Conservation (phyloP, 2,797 vertebrate genomes). For the Darevskia mixta region DNA sequence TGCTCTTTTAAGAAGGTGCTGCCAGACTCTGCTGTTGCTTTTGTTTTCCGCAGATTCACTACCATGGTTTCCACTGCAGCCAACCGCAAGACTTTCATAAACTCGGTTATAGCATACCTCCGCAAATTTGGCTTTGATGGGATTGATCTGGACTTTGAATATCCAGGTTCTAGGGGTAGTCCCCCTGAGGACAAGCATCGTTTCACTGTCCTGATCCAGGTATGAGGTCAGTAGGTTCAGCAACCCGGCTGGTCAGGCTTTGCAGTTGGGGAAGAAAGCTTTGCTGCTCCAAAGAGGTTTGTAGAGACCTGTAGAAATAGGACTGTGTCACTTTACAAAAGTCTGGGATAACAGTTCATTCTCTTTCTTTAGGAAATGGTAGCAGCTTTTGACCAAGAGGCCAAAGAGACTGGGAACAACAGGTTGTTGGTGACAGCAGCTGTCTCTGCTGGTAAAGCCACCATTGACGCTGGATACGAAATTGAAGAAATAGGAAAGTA, state of each 20-base stretch:
- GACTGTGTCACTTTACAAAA: not conserved
- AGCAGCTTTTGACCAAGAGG: slow-evolving; percentile 1
- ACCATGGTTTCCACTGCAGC: slow-evolving; percentile 13
- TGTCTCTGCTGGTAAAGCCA: slow-evolving; percentile 8
- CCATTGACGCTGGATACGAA: slow-evolving; percentile 19
- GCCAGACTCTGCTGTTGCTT: too few relatives aligned
- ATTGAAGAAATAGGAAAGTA: not conserved
- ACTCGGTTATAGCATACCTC: not conserved
- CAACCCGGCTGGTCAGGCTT: not conserved
- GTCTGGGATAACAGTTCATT: not conserved
- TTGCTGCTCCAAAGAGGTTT: not conserved
- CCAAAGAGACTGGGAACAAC: not conserved
- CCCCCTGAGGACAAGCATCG: slow-evolving; percentile 18
- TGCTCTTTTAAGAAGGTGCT: not conserved
- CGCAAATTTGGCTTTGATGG: slow-evolving; percentile 14
- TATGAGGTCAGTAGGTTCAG: not conserved
- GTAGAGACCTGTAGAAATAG: not conserved
- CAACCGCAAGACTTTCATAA: slow-evolving; percentile 14
- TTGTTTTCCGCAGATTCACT: not conserved
- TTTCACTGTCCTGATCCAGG: slow-evolving; percentile 1
- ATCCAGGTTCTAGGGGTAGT: slow-evolving; percentile 20
- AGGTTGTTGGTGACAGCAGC: slow-evolving; percentile 9
- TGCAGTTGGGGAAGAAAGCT: not conserved
- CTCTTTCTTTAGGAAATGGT: slow-evolving; percentile 4
- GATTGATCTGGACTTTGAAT: slow-evolving; percentile 21